Evolutionary conservation across 2,113 vertebrate species (phyloP).

Genomic region (Cercocebus atys): DNA sequence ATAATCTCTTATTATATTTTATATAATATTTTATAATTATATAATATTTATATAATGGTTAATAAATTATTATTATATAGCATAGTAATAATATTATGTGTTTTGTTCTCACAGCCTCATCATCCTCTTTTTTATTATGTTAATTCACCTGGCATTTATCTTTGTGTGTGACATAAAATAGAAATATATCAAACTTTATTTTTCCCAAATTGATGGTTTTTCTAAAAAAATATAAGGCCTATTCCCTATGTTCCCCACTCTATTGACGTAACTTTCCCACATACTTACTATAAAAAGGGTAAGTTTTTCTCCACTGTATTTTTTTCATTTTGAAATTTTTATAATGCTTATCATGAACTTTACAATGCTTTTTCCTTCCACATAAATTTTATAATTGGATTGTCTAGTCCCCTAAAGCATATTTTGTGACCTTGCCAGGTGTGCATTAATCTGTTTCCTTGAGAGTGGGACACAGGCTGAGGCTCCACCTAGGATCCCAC

Average conservation of each 20-base stretch:
- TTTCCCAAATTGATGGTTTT: neutral
- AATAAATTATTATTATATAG: neutral
- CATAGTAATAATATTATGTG: neutral
- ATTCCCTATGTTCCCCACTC: neutral
- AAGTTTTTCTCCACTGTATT: neutral
- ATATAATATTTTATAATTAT: neutral
- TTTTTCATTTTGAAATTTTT: neutral
- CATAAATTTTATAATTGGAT: neutral
- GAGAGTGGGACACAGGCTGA: fast-evolving
- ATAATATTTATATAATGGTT: neutral
- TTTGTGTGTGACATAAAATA: neutral
- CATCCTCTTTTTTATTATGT: neutral
- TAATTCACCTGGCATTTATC: neutral
- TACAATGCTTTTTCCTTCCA: neutral
- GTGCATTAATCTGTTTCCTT: neutral
- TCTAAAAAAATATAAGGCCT: neutral
- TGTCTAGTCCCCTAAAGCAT: no score
- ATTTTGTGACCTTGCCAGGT: fast-evolving
- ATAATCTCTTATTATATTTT: neutral
- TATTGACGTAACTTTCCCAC: neutral
- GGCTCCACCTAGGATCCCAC: neutral
- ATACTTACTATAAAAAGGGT: neutral
- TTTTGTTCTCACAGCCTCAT: neutral
- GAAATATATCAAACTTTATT: neutral
- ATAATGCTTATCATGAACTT: neutral